Percentiles rank a stretch among this genome's conserved stretches.
Conservation (phyloP, 2,113 vertebrate species). For the Hemibagrus wyckioides region DNA sequence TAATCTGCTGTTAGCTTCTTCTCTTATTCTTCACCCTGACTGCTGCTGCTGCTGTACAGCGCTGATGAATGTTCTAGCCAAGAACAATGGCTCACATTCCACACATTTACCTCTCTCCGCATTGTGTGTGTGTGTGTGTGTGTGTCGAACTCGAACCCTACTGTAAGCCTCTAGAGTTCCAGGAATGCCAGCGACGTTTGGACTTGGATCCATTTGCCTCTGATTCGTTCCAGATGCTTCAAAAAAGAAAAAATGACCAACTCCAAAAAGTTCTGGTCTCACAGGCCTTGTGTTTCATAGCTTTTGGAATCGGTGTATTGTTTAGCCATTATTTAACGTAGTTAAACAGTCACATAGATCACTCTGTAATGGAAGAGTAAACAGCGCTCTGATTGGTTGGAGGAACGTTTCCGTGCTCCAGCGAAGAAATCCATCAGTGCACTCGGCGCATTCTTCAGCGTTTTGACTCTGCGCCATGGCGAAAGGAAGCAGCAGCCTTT, state of each 20-base stretch:
- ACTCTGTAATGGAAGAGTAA: neutral
- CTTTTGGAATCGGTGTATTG: neutral
- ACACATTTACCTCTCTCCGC: constrained; percentile 1
- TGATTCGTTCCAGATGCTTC: constrained; percentile 56
- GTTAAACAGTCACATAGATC: constrained; percentile 12
- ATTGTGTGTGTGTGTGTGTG: neutral
- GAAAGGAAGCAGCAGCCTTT: neutral
- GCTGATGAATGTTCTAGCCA: neutral
- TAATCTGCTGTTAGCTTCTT: neutral
- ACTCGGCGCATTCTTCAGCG: neutral
- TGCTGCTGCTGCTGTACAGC: neutral
- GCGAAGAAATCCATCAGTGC: neutral
- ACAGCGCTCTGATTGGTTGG: constrained; percentile 8
- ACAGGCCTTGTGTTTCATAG: neutral
- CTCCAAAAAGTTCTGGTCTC: constrained; percentile 35
- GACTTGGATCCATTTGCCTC: constrained; percentile 34
- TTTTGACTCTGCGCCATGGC: neutral
- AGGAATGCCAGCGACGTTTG: constrained; percentile 62
- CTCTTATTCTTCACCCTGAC: neutral
- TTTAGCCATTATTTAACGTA: neutral
- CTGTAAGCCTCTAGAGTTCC: constrained; percentile 50
- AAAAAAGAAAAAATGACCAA: constrained; percentile 20
- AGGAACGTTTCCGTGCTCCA: neutral
- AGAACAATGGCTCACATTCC: constrained; percentile 36
- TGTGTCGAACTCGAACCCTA: constrained; percentile 49